A percentile compares a stretch with the other conserved stretches of the same genome.
Evolutionary conservation across 2,888 invertebrate genomes (phyloP).

Genomic region (Laothoe populi): DNA sequence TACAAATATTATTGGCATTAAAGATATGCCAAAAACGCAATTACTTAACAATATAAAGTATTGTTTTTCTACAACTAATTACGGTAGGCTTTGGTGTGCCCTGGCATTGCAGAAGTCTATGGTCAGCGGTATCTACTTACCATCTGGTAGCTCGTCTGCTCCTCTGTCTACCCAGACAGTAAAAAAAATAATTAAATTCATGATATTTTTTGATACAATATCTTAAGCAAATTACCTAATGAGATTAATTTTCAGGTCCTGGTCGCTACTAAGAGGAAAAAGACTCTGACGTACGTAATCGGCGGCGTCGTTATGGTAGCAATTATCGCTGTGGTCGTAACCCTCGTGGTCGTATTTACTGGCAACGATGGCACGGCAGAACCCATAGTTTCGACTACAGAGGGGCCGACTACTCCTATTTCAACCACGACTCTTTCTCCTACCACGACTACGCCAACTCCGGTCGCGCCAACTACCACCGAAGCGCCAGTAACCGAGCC

Average conservation of each 20-base stretch:
- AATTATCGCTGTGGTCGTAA: constrained; percentile 85
- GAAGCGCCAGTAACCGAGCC: constrained; percentile 48
- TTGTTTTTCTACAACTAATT: no score
- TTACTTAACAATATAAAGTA: no score
- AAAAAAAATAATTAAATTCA: no score
- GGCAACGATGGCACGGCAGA: constrained; percentile 61
- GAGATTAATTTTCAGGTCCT: constrained; percentile 78
- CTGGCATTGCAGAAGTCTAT: no score
- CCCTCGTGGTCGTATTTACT: constrained; percentile 84
- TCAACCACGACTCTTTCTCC: constrained; percentile 40
- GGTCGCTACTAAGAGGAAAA: constrained; percentile 83
- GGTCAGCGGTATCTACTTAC: no score
- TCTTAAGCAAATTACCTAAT: not conserved
- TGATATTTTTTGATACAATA: not conserved
- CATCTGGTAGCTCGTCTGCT: no score
- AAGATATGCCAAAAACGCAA: no score
- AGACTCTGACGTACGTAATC: constrained; percentile 82
- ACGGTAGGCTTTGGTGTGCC: no score
- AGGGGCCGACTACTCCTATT: constrained; percentile 44
- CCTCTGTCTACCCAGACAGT: no score
- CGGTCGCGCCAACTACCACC: constrained; percentile 33
- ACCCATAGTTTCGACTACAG: constrained; percentile 55
- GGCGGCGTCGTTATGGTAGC: constrained; percentile 83
- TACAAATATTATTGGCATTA: no score
- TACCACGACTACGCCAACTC: constrained; percentile 36